phyloP scores from a whole-genome alignment of 2,113 vertebrate species.

The Gymnogyps californianus region DNA sequence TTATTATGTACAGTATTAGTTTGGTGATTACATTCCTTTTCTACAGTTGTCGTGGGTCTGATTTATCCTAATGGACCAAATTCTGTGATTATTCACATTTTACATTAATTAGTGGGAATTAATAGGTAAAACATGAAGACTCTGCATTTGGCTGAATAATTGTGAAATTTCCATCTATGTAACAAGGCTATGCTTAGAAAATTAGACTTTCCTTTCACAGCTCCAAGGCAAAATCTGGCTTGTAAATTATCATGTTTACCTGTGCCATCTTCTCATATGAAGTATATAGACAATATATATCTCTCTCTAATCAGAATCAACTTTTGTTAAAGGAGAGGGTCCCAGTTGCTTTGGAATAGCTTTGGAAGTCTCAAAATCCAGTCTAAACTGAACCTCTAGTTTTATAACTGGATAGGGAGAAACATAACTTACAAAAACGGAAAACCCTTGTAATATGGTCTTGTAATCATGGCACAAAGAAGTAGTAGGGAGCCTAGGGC shows the following conservation, averaged over 20 bases:
- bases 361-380: background rate
- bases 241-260: background rate
- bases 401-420: background rate
- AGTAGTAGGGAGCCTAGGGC: background rate
- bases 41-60: background rate
- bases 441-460: background rate
- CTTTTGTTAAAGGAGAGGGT: background rate
- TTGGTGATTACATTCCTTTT: background rate
- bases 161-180: background rate
- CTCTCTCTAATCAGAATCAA: background rate
- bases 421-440: background rate
- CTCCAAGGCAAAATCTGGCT: background rate
- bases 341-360: background rate
- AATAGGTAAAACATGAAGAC: background rate
- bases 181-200: background rate
- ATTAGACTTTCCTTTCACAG: background rate
- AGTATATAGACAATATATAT: background rate
- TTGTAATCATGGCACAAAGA: background rate
- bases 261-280: background rate
- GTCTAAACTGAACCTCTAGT: background rate
- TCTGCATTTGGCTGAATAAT: background rate
- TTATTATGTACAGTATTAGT: background rate
- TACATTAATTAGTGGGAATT: background rate
- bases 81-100: background rate
- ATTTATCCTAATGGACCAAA: background rate